Conservation (phyloP, 2,113 vertebrate genomes). For the Pardalotus punctatus region DNA sequence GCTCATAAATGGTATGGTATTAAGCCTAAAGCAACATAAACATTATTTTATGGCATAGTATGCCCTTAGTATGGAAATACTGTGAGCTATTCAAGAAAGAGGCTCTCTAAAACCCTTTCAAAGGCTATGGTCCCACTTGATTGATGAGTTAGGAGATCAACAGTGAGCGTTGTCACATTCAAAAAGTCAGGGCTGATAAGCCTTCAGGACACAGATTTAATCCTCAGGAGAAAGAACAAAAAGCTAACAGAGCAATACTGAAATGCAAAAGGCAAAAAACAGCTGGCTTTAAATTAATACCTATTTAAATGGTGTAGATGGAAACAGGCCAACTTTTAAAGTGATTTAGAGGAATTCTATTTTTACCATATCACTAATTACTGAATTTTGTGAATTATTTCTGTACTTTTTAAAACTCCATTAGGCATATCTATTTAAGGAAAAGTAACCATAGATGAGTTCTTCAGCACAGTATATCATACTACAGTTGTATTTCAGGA, state of each 20-base stretch:
- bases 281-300: slow-evolving; percentile 26
- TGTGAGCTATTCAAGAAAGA: background rate
- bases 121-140: background rate
- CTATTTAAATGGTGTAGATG: background rate
- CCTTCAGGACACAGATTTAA: background rate
- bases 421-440: background rate
- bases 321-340: slow-evolving; percentile 5
- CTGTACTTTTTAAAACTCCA: background rate
- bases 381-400: background rate
- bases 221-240: background rate
- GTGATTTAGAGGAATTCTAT: background rate
- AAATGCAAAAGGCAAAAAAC: slow-evolving; percentile 19
- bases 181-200: slow-evolving; percentile 29
- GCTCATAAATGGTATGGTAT: slow-evolving; percentile 17
- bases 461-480: background rate
- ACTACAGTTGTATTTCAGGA: background rate
- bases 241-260: background rate
- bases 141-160: slow-evolving; percentile 35
- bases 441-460: background rate
- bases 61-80: slow-evolving; percentile 9
- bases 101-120: background rate
- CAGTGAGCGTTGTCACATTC: background rate
- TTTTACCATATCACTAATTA: slow-evolving; percentile 15
- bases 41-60: slow-evolving; percentile 17
- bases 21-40: slow-evolving; percentile 40